A percentile compares a stretch with the other conserved stretches of the same genome.
Evolutionary conservation across 2,797 vertebrate species (phyloP).

Genomic region (Emydoidea blandingii): DNA sequence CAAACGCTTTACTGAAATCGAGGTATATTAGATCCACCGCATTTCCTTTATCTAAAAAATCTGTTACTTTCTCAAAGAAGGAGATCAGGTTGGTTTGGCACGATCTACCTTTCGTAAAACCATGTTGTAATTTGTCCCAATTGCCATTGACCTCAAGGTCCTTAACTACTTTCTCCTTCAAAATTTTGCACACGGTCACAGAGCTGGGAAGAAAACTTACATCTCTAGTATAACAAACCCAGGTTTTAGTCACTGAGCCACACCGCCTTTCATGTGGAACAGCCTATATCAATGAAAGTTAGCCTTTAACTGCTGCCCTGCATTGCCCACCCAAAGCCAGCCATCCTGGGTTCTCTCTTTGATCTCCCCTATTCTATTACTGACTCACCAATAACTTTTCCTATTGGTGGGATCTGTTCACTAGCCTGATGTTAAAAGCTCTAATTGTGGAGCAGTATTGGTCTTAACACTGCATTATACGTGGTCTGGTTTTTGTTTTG

Average conservation of each 20-base stretch:
- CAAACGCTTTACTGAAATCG: too few relatives aligned
- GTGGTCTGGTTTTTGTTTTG: neutral
- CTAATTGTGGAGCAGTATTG: neutral
- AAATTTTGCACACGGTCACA: neutral
- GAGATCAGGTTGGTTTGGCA: too few relatives aligned
- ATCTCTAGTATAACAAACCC: neutral
- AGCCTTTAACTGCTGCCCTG: neutral
- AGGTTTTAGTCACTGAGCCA: neutral
- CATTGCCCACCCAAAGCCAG: neutral
- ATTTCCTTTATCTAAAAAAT: too few relatives aligned
- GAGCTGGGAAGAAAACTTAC: neutral
- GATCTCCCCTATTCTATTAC: neutral
- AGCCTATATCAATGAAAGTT: neutral
- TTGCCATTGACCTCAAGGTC: too few relatives aligned
- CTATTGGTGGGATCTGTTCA: neutral
- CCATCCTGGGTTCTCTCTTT: neutral
- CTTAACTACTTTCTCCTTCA: too few relatives aligned
- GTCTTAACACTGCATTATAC: neutral
- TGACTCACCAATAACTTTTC: neutral
- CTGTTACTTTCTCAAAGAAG: too few relatives aligned
- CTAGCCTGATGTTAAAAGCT: neutral
- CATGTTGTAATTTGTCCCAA: too few relatives aligned
- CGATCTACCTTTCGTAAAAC: too few relatives aligned
- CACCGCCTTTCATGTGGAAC: neutral
- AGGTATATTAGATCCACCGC: too few relatives aligned